A percentile compares a stretch with the other conserved stretches of the same genome.
Conservation (phyloP, 2,113 vertebrate genomes). For the Oryzias woworae region DNA sequence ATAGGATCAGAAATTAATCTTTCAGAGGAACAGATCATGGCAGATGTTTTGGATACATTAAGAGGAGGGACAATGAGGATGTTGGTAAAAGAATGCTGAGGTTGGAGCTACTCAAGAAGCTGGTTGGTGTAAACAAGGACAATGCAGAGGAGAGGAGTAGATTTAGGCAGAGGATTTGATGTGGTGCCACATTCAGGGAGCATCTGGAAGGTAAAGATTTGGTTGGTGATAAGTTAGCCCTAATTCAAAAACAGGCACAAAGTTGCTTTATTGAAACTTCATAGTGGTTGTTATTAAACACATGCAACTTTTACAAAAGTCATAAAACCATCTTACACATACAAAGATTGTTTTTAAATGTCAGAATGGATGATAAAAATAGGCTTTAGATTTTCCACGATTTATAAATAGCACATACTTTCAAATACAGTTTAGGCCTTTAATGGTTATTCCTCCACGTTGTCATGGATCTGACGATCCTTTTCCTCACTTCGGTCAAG, state of each 20-base stretch:
- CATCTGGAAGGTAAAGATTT: no score
- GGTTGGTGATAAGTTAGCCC: no score
- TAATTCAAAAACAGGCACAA: slow-evolving; percentile 51
- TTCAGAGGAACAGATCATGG: no score
- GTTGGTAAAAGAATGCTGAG: no score
- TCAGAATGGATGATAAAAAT: slow-evolving; percentile 53
- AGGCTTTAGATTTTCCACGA: slow-evolving; percentile 32
- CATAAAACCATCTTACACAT: slow-evolving; percentile 50
- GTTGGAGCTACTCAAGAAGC: no score
- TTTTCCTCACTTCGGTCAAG: slow-evolving; percentile 43
- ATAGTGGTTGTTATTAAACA: slow-evolving; percentile 67
- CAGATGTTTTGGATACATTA: no score
- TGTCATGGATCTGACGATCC: slow-evolving; percentile 15
- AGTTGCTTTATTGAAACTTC: slow-evolving; percentile 47
- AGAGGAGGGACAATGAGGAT: no score
- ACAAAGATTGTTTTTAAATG: slow-evolving; percentile 40
- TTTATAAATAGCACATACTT: slow-evolving; percentile 52
- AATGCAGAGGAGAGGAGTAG: no score
- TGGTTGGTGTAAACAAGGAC: no score
- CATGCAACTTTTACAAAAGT: slow-evolving; percentile 70
- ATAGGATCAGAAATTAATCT: no score
- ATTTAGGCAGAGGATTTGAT: no score
- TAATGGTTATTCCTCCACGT: slow-evolving; percentile 1
- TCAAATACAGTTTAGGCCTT: slow-evolving; percentile 36
- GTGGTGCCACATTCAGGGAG: no score